These are phyloP conservation scores for Smittia sp. DNA, from an alignment of 2,888 invertebrate genomes.

Conservation along the genomic window DNA sequence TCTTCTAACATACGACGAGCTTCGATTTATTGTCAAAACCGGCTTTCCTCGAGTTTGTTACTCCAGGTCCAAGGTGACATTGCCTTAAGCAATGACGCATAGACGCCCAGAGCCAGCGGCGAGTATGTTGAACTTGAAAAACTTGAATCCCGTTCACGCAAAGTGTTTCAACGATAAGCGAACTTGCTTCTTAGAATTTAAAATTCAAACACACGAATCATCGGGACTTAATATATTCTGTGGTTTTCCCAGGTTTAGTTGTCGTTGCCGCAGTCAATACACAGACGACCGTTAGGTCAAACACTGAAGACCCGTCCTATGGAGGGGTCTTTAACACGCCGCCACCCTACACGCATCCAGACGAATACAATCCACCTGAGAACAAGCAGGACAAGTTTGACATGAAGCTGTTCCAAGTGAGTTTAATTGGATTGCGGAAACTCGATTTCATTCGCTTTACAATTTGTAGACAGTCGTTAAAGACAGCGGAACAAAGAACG, in stretches of 20 bases:
- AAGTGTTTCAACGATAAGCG: background rate
- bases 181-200: too few relatives aligned
- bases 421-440: slow-evolving; percentile 31
- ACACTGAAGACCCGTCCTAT: background rate
- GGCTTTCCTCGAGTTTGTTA: slow-evolving; percentile 25
- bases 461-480: slow-evolving; percentile 56
- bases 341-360: slow-evolving; percentile 43
- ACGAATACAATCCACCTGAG: slow-evolving; percentile 50
- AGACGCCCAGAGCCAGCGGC: background rate
- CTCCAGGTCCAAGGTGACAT: slow-evolving; percentile 10
- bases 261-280: background rate
- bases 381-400: slow-evolving; percentile 61
- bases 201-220: too few relatives aligned
- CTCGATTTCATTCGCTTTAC: slow-evolving; percentile 37
- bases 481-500: slow-evolving; percentile 57
- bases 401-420: slow-evolving; percentile 65
- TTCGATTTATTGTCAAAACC: slow-evolving; percentile 1
- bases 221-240: too few relatives aligned
- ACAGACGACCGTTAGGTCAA: background rate
- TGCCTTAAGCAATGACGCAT: background rate
- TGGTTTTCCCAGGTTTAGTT: background rate
- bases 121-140: background rate
- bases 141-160: background rate
- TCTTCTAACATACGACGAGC: too few relatives aligned
- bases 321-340: slow-evolving; percentile 12